Evolutionary conservation across 2,113 vertebrate genomes (phyloP), one percentile per base, ranked within the genome.

Genomic region (Mobula birostris): DNA sequence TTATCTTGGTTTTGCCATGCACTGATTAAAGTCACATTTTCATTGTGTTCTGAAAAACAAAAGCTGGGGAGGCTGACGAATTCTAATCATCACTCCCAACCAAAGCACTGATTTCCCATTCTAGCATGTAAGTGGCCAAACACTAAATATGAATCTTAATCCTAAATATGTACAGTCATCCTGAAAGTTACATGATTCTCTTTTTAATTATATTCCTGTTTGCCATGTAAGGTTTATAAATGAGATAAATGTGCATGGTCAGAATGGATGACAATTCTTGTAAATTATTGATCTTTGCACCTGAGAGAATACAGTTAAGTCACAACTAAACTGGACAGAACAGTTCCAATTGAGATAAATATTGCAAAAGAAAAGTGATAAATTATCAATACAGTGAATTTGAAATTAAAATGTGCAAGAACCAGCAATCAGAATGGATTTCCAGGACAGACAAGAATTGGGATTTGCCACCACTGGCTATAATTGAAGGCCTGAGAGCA

Each of bases 1-100:
- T 96, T 97, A 96, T 96, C 95, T 96, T 95, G 21, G 96, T 96
- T 96, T 96, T 96, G 95, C 95, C 95, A 94, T 94, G 9, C 95
- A 90, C 95, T 97, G 95, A 97, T 97, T 97, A 97, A 95, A 95
- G 95, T 40, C 94, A 95, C 95, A 95, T 95, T 95, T 94, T 29
- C 95, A 96, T 96, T 97, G 96, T 97, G 94, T 96, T 96, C 95
- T 94, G 48, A 32, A 72, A 72, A 40, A 74, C 91, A 95, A 95
- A 96, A 95, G 95, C 96, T 95, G 95, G 95, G 79, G 87, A 95
- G 93, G 94, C 48, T 91, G 94, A 95, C 95, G 94, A 96, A 77
- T 94, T 79, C 7, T 63, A 95, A 92, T 27, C 95, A 95, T 95
- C 79, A 91, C 94, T 95, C 94, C 56, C 94, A 95, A 95, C 95